Conservation (phyloP, 2,888 invertebrate species). For the Lasioglossum villosulum region DNA sequence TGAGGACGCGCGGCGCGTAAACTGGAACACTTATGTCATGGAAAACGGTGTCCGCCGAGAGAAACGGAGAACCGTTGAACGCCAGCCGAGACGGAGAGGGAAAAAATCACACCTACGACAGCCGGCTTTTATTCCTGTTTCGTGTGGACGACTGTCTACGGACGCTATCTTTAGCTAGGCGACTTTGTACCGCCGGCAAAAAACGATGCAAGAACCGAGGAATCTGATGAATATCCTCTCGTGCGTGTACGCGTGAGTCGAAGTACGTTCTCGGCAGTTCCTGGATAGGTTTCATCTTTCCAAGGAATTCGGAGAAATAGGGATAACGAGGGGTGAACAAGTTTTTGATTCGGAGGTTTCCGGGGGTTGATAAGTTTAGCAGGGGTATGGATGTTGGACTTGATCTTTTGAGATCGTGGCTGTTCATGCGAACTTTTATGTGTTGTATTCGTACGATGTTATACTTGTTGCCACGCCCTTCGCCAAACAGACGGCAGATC, state of each 20-base stretch:
- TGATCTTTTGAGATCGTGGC: neutral
- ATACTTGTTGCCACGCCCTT: slow-evolving; percentile 11
- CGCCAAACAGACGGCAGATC: neutral
- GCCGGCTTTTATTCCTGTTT: slow-evolving; percentile 23
- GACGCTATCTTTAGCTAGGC: slow-evolving; percentile 37
- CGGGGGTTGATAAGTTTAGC: too few species aligned
- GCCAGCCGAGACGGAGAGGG: neutral
- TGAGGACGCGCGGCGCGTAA: slow-evolving; percentile 54
- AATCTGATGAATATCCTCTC: slow-evolving; percentile 6
- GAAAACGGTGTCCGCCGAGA: slow-evolving; percentile 43
- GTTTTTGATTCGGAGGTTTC: neutral
- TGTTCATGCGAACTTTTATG: neutral
- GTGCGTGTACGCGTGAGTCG: neutral
- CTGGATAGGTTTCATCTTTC: neutral
- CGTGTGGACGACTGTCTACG: neutral
- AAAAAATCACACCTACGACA: slow-evolving; percentile 51
- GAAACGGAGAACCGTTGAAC: neutral
- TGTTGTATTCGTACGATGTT: neutral
- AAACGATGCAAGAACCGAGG: neutral
- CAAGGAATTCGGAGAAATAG: neutral
- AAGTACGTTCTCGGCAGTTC: neutral
- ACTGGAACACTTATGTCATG: slow-evolving; percentile 58
- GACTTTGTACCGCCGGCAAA: slow-evolving; percentile 40
- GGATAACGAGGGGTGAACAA: neutral
- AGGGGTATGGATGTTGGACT: neutral